A percentile compares a stretch with the other conserved stretches of the same genome.
Evolutionary conservation across 2,113 vertebrate species (phyloP).

Genomic region (Rousettus leschenaultii): DNA sequence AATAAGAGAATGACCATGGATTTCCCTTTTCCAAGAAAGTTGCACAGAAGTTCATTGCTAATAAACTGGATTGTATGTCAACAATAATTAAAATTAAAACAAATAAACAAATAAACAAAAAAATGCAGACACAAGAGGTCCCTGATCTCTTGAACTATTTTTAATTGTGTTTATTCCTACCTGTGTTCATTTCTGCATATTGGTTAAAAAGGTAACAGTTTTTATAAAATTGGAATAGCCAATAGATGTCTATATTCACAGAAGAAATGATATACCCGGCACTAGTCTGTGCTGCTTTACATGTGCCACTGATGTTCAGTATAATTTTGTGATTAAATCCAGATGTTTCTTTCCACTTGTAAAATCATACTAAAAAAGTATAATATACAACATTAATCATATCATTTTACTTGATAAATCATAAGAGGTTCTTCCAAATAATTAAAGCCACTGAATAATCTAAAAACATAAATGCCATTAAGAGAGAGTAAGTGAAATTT

Average conservation of each 20-base stretch:
- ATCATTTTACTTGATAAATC: slow-evolving; percentile 62
- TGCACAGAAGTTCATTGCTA: background rate
- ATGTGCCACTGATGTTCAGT: slow-evolving; percentile 8
- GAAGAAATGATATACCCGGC: background rate
- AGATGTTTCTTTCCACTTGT: slow-evolving; percentile 62
- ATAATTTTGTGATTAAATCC: slow-evolving; percentile 66
- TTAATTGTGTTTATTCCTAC: background rate
- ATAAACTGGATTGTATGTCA: background rate
- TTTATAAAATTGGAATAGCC: background rate
- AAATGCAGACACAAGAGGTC: background rate
- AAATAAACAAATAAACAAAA: background rate
- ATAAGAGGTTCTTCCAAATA: slow-evolving; percentile 55
- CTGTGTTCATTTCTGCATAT: slow-evolving; percentile 1
- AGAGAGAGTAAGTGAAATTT: slow-evolving; percentile 58
- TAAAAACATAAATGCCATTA: slow-evolving; percentile 66
- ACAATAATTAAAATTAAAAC: background rate
- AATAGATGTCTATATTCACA: background rate
- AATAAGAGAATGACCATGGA: background rate
- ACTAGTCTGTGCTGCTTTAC: slow-evolving; percentile 8
- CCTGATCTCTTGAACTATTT: background rate
- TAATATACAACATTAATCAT: slow-evolving; percentile 70
- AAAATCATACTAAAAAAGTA: slow-evolving; percentile 70
- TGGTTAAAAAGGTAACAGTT: background rate
- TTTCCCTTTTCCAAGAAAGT: background rate
- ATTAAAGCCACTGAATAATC: slow-evolving; percentile 62